These are phyloP conservation scores for Cactoblastis cactorum DNA, from an alignment of 2,888 invertebrate species.

Conservation along the genomic window DNA sequence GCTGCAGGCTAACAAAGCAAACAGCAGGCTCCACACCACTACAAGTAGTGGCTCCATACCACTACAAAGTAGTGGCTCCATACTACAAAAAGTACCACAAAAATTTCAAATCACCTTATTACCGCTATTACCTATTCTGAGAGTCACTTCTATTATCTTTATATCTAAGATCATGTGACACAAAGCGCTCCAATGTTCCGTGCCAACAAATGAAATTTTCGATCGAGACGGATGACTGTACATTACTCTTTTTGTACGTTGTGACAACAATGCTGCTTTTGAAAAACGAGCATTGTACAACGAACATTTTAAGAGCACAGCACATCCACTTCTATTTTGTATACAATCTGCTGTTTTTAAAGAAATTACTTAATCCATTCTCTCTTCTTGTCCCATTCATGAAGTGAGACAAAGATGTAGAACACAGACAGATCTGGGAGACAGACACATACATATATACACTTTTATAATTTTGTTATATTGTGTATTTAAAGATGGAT, in stretches of 20 bases:
- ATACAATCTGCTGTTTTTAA: neutral
- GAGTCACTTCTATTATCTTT: slow-evolving; percentile 38
- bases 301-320: slow-evolving; percentile 26
- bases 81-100: too few species aligned
- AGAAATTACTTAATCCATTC: neutral
- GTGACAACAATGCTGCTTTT: slow-evolving; percentile 53
- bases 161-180: slow-evolving; percentile 45
- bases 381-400: neutral
- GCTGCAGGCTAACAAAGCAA: too few species aligned
- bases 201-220: slow-evolving; percentile 68
- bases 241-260: slow-evolving; percentile 60
- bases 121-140: too few species aligned
- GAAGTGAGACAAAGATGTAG: too few species aligned
- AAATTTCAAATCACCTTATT: too few species aligned
- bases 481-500: too few species aligned
- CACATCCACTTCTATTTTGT: neutral
- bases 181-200: slow-evolving; percentile 47
- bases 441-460: too few species aligned
- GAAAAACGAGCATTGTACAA: slow-evolving; percentile 41
- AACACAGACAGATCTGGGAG: too few species aligned
- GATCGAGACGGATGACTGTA: slow-evolving; percentile 65
- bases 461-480: too few species aligned
- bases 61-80: too few species aligned
- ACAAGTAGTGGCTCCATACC: too few species aligned
- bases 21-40: too few species aligned